phyloP scores from a whole-genome alignment of 2,888 invertebrate species.

The Tenthredo livida region DNA sequence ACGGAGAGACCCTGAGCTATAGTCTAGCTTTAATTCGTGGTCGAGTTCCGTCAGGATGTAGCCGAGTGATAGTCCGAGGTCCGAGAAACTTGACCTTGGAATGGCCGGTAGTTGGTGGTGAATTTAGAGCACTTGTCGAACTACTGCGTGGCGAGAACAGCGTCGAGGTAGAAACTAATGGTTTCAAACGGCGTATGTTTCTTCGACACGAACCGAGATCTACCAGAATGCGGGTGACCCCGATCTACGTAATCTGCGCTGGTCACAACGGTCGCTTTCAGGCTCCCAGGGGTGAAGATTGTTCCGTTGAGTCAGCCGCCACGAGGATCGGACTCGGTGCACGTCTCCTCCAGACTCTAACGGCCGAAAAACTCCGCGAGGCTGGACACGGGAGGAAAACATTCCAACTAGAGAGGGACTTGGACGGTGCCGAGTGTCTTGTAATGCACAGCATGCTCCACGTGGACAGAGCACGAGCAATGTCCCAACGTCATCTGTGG shows the following conservation, averaged over 20 bases:
- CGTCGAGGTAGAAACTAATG: constrained; percentile 82
- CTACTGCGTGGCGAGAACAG: constrained; percentile 83
- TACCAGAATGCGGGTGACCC: constrained; percentile 84
- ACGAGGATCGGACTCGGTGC: constrained; percentile 88
- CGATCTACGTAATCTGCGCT: constrained; percentile 91
- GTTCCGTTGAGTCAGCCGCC: constrained; percentile 86
- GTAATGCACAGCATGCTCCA: constrained; percentile 87
- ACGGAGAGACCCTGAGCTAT: constrained; percentile 82
- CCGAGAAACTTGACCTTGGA: constrained; percentile 77
- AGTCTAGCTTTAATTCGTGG: constrained; percentile 83
- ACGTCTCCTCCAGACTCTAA: constrained; percentile 90
- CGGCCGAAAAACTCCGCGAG: constrained; percentile 92
- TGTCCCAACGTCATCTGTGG: constrained; percentile 92
- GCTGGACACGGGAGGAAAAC: constrained; percentile 89
- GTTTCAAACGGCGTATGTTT: constrained; percentile 78
- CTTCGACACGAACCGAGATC: constrained; percentile 82
- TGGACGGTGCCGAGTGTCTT: constrained; percentile 84
- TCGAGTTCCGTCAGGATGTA: constrained; percentile 78
- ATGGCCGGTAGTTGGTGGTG: constrained; percentile 84
- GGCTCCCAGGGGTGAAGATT: constrained; percentile 82
- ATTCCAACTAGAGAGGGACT: constrained; percentile 87
- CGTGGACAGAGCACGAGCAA: constrained; percentile 85
- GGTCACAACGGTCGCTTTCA: constrained; percentile 88
- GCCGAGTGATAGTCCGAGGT: constrained; percentile 74
- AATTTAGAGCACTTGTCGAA: constrained; percentile 86